Conservation (phyloP, 2,113 vertebrate species). For the Cochlearius cochlearius region DNA sequence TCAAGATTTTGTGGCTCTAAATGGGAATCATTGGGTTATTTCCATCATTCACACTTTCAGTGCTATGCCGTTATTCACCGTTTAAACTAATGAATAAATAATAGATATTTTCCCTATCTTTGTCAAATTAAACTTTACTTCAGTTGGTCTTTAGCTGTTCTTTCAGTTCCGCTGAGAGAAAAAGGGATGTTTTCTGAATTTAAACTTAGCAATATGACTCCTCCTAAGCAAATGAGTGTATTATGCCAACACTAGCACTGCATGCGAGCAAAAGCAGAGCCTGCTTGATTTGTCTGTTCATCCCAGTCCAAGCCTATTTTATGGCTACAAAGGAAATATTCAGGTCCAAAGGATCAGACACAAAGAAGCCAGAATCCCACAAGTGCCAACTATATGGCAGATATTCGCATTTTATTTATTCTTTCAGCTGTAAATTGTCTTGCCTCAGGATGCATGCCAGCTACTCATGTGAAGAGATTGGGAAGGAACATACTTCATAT, state of each 20-base stretch:
- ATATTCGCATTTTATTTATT: not conserved
- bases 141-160: not conserved
- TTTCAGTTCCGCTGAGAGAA: not conserved
- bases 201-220: not conserved
- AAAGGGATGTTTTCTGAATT: not conserved
- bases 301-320: not conserved
- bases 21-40: not conserved
- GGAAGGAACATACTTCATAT: not conserved
- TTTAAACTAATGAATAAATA: slow-evolving; percentile 18
- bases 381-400: not conserved
- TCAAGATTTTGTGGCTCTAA: not conserved
- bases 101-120: not conserved
- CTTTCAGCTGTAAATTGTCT: not conserved
- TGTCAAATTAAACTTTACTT: not conserved
- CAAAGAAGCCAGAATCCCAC: not conserved
- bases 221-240: not conserved
- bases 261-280: not conserved
- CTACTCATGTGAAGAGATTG: not conserved
- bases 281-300: not conserved
- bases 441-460: not conserved
- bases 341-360: not conserved
- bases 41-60: not conserved
- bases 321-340: not conserved
- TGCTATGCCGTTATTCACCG: not conserved
- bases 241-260: not conserved